Base-by-base conservation (phyloP, 2,888 invertebrate species). In the Clivina fossor region DNA sequence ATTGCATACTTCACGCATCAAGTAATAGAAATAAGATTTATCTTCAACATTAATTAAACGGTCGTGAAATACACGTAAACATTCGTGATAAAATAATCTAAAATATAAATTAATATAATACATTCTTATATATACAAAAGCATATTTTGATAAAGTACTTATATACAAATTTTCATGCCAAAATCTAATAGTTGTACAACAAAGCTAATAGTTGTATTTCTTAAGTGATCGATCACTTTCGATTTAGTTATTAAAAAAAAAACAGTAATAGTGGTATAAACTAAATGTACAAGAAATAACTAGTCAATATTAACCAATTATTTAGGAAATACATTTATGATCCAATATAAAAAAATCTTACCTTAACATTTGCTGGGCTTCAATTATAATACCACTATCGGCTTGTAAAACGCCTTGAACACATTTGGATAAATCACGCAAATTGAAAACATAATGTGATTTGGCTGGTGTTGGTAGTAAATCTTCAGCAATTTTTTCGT, bases 381-480 rank as follows among this genome's bases (percentile, higher is more conserved):
- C 78, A 41, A 88, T 81, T 71, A 88, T 80, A 40, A 81, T 81
- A 1, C 82, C 82, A 22, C 83, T 79, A 68, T 90, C 88, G 0
- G 90, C 90, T 69, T 93, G 93, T 47, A 93, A 74, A 5, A 93
- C 82, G n/a, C 93, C 93, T 74, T 93, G 93, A 65, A 93, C 80
- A 58, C 90, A 90, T 72, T 93, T 94, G 7, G 93, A 93, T 32
- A 94, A 77, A 76, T 94, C 93, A 38, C 95, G 79, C 63, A 95
- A 75, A 73, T 95, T 96, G 71, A 95, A 96, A 9, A 94, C 85
- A 68, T 96, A 95, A 73, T 95, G 94, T 0, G 90, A 90, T 71
- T 93, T 94, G 19, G 90, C 84, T 0, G 95, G 95, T 0, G 94
- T 95, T 0, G 95, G 95, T 20, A 95, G 74, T 62, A 96, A 80